Percentiles rank a stretch among this genome's conserved stretches.
Conservation (phyloP, 2,113 vertebrate species). For the Serinus canaria region DNA sequence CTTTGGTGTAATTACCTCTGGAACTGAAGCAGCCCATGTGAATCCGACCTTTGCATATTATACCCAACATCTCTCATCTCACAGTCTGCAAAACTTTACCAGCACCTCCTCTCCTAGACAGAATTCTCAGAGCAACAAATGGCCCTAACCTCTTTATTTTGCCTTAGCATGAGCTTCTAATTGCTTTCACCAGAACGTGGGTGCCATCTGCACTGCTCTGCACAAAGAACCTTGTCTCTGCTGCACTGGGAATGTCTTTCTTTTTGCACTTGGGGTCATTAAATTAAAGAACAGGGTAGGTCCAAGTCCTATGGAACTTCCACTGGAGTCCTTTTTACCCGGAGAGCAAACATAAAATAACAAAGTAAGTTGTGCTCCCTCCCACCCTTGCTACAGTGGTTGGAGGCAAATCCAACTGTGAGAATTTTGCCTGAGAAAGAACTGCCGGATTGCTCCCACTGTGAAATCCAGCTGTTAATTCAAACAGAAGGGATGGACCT, state of each 20-base stretch:
- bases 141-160: neutral
- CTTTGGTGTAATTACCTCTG: neutral
- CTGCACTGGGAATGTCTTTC: neutral
- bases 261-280: neutral
- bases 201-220: neutral
- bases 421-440: conserved; percentile 64
- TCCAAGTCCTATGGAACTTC: conserved; percentile 31
- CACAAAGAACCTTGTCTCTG: neutral
- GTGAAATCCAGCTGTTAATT: conserved; percentile 66
- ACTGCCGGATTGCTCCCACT: conserved; percentile 63
- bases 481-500: conserved; percentile 67
- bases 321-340: conserved; percentile 26
- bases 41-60: neutral
- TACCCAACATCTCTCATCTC: neutral
- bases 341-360: conserved; percentile 59
- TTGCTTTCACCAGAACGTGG: neutral
- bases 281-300: conserved; percentile 49
- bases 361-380: conserved; percentile 58
- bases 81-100: neutral
- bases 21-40: neutral
- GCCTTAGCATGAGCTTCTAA: neutral
- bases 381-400: conserved; percentile 30
- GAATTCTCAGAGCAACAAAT: neutral
- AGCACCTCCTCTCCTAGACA: neutral
- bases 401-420: conserved; percentile 59